Evolutionary conservation across 1,140 invertebrate species (phyloP).

Genomic region (Temnothorax longispinosus): DNA sequence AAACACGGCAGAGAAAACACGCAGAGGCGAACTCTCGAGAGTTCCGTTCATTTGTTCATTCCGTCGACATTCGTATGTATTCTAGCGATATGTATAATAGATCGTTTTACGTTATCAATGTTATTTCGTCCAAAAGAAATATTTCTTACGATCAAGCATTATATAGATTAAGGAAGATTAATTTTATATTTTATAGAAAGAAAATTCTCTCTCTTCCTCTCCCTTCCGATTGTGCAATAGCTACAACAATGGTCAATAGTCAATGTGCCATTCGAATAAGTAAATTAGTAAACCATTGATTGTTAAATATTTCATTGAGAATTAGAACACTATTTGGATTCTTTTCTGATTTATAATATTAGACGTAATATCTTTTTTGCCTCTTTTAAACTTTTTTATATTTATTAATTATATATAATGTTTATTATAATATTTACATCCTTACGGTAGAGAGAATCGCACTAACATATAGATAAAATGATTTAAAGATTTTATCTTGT

Average conservation of each 20-base stretch:
- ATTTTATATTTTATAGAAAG: neutral
- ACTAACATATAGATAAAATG: neutral
- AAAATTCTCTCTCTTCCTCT: neutral
- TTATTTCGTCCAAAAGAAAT: neutral
- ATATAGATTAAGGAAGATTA: neutral
- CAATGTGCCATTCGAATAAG: too few species aligned
- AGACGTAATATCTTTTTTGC: neutral
- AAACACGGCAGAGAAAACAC: constrained; percentile 50
- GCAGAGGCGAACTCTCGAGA: constrained; percentile 34
- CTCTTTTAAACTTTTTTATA: neutral
- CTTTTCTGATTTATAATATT: neutral
- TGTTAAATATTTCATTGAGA: neutral
- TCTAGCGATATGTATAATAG: neutral
- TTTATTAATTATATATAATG: neutral
- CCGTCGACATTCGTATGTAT: neutral
- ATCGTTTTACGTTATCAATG: neutral
- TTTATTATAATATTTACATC: neutral
- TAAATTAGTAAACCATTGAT: too few species aligned
- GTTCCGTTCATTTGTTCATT: constrained; percentile 45
- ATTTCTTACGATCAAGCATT: neutral
- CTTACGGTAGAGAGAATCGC: neutral
- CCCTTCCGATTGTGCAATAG: too few species aligned
- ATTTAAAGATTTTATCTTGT: neutral
- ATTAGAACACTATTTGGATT: neutral
- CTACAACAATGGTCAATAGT: too few species aligned